Evolutionary conservation across 2,888 invertebrate species (phyloP).

Genomic region (Eilema sororculum): DNA sequence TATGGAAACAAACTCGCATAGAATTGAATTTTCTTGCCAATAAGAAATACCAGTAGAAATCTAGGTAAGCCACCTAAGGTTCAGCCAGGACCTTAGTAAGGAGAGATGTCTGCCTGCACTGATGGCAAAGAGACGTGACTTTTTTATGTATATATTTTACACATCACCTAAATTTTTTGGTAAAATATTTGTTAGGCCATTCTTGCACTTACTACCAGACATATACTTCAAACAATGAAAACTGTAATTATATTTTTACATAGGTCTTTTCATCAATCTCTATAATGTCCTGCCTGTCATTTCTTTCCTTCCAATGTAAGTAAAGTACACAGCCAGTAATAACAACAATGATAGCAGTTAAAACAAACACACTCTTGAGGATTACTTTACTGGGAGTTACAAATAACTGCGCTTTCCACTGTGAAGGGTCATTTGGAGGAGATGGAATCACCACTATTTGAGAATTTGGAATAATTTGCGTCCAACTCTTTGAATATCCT

Average conservation of each 20-base stretch:
- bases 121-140: no score
- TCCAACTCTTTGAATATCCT: constrained; percentile 92
- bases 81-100: not conserved
- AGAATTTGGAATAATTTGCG: constrained; percentile 98
- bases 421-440: constrained; percentile 91
- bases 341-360: constrained; percentile 94
- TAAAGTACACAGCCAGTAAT: constrained; percentile 94
- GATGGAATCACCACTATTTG: constrained; percentile 98
- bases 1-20: not conserved
- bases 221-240: constrained; percentile 10
- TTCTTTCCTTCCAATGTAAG: constrained; percentile 95
- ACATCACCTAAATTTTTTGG: not conserved
- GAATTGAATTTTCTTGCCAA: not conserved
- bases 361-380: constrained; percentile 95
- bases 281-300: constrained; percentile 81
- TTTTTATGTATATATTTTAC: not conserved
- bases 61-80: not conserved
- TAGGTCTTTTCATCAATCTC: constrained; percentile 82
- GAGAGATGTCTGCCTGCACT: no score
- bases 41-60: not conserved
- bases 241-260: constrained; percentile 70
- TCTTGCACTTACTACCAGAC: not conserved
- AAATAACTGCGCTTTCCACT: constrained; percentile 97
- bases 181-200: not conserved
- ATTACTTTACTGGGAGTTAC: constrained; percentile 98